A percentile compares a stretch with the other conserved stretches of the same genome.
Conservation (phyloP, 2,888 invertebrate genomes). For the Drosophila recens region DNA sequence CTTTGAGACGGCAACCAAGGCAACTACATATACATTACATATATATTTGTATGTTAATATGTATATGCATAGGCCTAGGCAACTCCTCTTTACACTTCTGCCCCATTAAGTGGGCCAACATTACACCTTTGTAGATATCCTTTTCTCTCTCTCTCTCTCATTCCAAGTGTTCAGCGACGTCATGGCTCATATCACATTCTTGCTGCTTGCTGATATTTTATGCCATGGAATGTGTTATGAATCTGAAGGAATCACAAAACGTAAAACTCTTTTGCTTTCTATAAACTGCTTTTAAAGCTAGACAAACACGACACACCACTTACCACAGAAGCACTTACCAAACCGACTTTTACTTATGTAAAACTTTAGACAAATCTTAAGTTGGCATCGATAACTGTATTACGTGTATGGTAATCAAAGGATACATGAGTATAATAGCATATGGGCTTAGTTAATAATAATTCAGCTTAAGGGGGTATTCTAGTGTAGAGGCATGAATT, state of each 20-base stretch:
- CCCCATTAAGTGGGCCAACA: slow-evolving; percentile 36
- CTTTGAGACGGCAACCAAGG: slow-evolving; percentile 61
- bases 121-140: slow-evolving; percentile 4
- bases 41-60: neutral
- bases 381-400: neutral
- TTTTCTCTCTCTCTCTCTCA: neutral
- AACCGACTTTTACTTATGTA: neutral
- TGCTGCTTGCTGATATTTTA: slow-evolving; percentile 33
- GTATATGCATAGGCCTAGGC: slow-evolving; percentile 34
- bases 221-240: slow-evolving; percentile 38
- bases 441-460: no score
- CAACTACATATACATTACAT: slow-evolving; percentile 12
- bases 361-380: neutral
- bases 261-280: slow-evolving; percentile 23
- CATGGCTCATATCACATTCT: slow-evolving; percentile 68
- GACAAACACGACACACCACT: neutral
- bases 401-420: no score
- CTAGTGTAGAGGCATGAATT: no score
- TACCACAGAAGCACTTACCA: neutral
- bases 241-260: slow-evolving; percentile 21
- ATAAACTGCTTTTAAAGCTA: slow-evolving; percentile 30
- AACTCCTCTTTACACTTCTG: slow-evolving; percentile 26
- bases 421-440: no score
- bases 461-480: no score
- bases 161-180: slow-evolving; percentile 30